A percentile compares a stretch with the other conserved stretches of the same genome.
These are phyloP conservation scores for Candidula unifasciata DNA, from an alignment of 2,888 invertebrate genomes.

Conservation along the genomic window DNA sequence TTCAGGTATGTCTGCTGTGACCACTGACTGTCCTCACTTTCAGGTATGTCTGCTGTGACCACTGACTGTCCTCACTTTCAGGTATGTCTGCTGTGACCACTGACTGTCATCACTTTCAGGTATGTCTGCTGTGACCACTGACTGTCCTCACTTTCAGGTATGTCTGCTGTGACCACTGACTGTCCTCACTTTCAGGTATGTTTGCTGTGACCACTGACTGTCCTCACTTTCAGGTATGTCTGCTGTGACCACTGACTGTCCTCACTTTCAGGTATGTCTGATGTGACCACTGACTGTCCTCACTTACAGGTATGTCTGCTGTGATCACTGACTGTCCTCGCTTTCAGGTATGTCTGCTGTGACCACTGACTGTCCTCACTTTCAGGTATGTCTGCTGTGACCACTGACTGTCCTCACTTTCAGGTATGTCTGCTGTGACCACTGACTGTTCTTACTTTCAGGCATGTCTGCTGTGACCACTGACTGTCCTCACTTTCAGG, in stretches of 20 bases:
- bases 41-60: too few species aligned
- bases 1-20: constrained; percentile 82
- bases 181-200: not conserved
- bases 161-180: constrained; percentile 37
- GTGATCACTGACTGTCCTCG: not conserved
- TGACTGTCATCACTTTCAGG: not conserved
- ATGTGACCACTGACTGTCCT: constrained; percentile 93
- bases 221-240: constrained; percentile 87
- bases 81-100: constrained; percentile 80
- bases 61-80: constrained; percentile 89
- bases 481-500: not conserved
- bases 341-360: too few species aligned
- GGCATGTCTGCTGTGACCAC: constrained; percentile 80
- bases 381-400: constrained; percentile 82
- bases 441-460: constrained; percentile 89
- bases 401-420: not conserved
- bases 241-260: not conserved
- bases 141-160: constrained; percentile 91
- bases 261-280: not conserved
- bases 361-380: constrained; percentile 91
- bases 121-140: too few species aligned
- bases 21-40: not conserved
- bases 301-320: constrained; percentile 84
- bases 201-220: constrained; percentile 94
- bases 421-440: too few species aligned